Evolutionary conservation across 2,113 vertebrate genomes (phyloP).

Genomic region (Spilogale gracilis): DNA sequence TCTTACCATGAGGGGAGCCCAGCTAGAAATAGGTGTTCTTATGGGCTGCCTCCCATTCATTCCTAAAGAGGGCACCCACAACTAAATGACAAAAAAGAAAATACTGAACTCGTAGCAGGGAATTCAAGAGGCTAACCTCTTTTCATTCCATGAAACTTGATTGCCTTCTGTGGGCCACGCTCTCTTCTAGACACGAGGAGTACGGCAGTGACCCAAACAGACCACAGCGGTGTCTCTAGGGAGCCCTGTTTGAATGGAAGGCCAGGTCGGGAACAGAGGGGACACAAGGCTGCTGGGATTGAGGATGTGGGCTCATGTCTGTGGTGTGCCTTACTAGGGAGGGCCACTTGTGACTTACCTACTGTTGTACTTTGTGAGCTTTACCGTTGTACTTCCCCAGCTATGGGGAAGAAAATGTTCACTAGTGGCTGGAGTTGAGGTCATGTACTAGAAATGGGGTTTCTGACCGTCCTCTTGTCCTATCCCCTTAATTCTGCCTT

Average conservation of each 20-base stretch:
- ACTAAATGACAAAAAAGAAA: neutral
- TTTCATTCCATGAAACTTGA: neutral
- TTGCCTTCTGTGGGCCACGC: neutral
- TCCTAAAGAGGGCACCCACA: neutral
- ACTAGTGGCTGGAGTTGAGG: neutral
- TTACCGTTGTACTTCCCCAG: neutral
- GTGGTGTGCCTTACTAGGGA: accelerated
- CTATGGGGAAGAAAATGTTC: neutral
- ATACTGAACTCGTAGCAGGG: neutral
- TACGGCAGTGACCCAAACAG: accelerated
- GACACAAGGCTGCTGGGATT: neutral
- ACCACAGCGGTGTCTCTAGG: too few relatives aligned
- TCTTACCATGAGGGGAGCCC: neutral
- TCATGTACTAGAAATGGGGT: neutral
- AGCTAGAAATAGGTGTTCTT: neutral
- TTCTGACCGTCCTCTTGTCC: neutral
- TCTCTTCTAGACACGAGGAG: neutral
- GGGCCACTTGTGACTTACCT: neutral
- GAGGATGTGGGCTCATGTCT: neutral
- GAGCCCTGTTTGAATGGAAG: neutral
- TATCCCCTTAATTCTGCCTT: neutral
- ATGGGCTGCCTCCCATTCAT: neutral
- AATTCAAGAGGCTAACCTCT: neutral
- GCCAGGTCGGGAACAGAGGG: neutral
- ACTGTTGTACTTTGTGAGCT: too few relatives aligned